These are phyloP conservation scores for Pammene fasciana DNA, from an alignment of 2,888 invertebrate species.

Conservation along the genomic window DNA sequence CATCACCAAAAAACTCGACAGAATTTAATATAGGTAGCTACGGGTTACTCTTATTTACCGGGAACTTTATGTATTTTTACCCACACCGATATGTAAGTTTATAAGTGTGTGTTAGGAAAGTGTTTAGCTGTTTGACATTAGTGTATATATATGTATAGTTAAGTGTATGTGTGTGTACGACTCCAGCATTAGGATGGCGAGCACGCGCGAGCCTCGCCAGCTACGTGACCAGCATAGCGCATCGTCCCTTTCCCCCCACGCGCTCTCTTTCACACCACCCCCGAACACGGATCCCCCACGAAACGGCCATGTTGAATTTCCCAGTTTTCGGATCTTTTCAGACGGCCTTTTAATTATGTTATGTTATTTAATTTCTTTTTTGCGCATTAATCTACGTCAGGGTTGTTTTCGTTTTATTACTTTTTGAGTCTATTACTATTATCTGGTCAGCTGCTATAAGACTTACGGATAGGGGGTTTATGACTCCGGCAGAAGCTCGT, in stretches of 20 bases:
- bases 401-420: constrained; percentile 36
- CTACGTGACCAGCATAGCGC: constrained; percentile 82
- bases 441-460: constrained; percentile 17
- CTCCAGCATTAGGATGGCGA: constrained; percentile 78
- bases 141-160: constrained; percentile 60
- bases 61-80: constrained; percentile 77
- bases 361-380: constrained; percentile 70
- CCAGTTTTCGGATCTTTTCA: constrained; percentile 78
- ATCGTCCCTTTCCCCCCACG: constrained; percentile 77
- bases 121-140: constrained; percentile 61
- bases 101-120: constrained; percentile 50
- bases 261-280: constrained; percentile 74
- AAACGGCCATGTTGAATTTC: constrained; percentile 79
- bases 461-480: not conserved
- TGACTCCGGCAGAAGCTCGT: not conserved
- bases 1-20: constrained; percentile 71
- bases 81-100: constrained; percentile 52
- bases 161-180: constrained; percentile 70
- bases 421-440: constrained; percentile 29
- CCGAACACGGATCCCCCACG: constrained; percentile 53
- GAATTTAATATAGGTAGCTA: constrained; percentile 77
- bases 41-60: constrained; percentile 74
- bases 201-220: constrained; percentile 81
- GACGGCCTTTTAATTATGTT: constrained; percentile 76
- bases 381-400: constrained; percentile 30